These are phyloP conservation scores for Bombus picipes DNA, from an alignment of 1,140 invertebrate genomes.

Conservation along the genomic window DNA sequence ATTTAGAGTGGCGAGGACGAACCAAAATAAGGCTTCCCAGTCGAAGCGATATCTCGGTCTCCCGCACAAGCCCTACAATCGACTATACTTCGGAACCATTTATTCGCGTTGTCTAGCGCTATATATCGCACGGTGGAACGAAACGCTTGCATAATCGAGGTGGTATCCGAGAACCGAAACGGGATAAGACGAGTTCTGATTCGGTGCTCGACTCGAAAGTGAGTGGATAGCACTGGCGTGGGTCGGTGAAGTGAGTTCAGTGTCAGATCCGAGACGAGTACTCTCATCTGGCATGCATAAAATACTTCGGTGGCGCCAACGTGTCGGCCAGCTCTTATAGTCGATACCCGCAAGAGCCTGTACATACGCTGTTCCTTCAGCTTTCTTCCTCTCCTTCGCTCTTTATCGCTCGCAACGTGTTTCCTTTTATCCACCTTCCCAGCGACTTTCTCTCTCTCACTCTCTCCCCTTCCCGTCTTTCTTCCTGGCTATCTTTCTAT, in stretches of 20 bases:
- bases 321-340: conserved; percentile 64
- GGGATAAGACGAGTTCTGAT: neutral
- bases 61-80: conserved; percentile 31
- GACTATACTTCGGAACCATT: conserved; percentile 13
- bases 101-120: neutral
- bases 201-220: conserved; percentile 50
- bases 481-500: neutral
- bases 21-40: conserved; percentile 21
- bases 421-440: conserved; percentile 42
- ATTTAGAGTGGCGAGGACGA: conserved; percentile 28
- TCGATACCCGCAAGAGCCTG: conserved; percentile 53
- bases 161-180: conserved; percentile 2
- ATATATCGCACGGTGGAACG: neutral
- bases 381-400: conserved; percentile 44
- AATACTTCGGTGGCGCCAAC: conserved; percentile 71
- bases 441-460: conserved; percentile 36
- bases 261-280: conserved; percentile 69
- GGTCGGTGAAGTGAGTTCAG: conserved; percentile 62
- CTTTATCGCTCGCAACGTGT: conserved; percentile 15
- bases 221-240: conserved; percentile 56
- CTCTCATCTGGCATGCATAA: conserved; percentile 70
- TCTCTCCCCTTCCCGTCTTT: neutral
- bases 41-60: conserved; percentile 16
- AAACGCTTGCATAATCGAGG: conserved; percentile 33
- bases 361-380: conserved; percentile 22